Evolutionary conservation across 2,113 vertebrate genomes (phyloP), one percentile per base, ranked within the genome.

Genomic region (Oreochromis aureus): DNA sequence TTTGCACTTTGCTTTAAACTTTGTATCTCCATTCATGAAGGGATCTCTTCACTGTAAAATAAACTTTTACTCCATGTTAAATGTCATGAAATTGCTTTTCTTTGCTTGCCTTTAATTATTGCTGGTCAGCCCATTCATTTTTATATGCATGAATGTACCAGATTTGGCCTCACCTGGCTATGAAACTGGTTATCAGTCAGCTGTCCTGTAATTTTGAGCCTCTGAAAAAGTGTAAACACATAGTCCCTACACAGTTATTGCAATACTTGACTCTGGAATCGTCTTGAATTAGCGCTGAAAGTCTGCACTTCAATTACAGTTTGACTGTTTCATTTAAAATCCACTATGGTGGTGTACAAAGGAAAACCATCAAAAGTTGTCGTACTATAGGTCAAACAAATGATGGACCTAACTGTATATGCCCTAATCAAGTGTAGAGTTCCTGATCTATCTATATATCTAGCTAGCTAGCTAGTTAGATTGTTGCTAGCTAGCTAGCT

Each of bases 51-150:
- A 46, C 6, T 18, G 41, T 46, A 73, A 18, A 73, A 11, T 46
- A 10, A 2, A 48, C 2, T 30, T 19, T 18, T 41, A 41, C 36
- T 41, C 12, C 6, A 69, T 0, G 3, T 19, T 1, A 48, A 27
- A 76, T 76, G 44, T 76, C 16, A 11, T 2, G 9, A 76, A 48
- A 27, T 71, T 16, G 66, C 24, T 48, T 48, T 30, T 48, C 32
- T 63, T 63, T 63, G 10, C 59, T 36, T 36, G 10, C 10, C 15
- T 76, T 3, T 76, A 18, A 27, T 46, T 76, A 48, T 48, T 48
- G 41, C 24, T 48, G 0, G 24, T 30, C 15, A 18, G 4, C 3
- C 39, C 0, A 30, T 30, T 30, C 4, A 46, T 48, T 76, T 44
- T 27, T 73, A 46, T 16, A 71, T 10, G 3, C 36, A 46, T 30